Evolutionary conservation across 2,113 vertebrate species (phyloP).

Genomic region (Pycnonotus jocosus): DNA sequence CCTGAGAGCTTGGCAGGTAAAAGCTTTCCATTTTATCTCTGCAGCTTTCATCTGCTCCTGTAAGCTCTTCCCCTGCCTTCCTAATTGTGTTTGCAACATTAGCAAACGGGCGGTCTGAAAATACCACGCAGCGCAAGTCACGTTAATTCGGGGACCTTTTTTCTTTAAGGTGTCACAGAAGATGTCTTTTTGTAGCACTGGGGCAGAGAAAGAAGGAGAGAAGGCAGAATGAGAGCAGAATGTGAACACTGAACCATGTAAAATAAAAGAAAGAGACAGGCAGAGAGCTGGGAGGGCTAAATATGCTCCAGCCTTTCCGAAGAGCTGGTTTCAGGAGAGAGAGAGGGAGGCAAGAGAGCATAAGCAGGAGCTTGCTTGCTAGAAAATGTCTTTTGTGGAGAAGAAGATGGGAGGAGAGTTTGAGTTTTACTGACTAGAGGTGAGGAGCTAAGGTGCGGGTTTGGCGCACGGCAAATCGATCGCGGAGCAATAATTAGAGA

Average conservation of each 20-base stretch:
- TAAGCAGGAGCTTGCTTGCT: background rate
- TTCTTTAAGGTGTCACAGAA: slow-evolving; percentile 7
- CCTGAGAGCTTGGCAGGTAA: slow-evolving; percentile 35
- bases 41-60: slow-evolving; percentile 14
- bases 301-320: slow-evolving; percentile 20
- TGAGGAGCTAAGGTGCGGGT: background rate
- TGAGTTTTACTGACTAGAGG: background rate
- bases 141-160: background rate
- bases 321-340: background rate
- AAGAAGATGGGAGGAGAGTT: slow-evolving; percentile 24
- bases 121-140: background rate
- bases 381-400: slow-evolving; percentile 3
- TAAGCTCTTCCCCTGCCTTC: slow-evolving; percentile 7
- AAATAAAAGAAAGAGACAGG: slow-evolving; percentile 57
- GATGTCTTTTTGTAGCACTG: slow-evolving; percentile 9
- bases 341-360: background rate
- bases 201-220: slow-evolving; percentile 3
- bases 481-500: slow-evolving; percentile 11
- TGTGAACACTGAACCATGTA: slow-evolving; percentile 26
- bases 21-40: slow-evolving; percentile 49
- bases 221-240: slow-evolving; percentile 50
- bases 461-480: background rate
- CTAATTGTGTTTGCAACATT: slow-evolving; percentile 39
- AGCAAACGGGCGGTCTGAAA: slow-evolving; percentile 34
- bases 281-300: slow-evolving; percentile 31